Evolutionary conservation across 2,113 vertebrate genomes (phyloP), one percentile per base, ranked within the genome.

Genomic region (Halcyon malimbica): DNA sequence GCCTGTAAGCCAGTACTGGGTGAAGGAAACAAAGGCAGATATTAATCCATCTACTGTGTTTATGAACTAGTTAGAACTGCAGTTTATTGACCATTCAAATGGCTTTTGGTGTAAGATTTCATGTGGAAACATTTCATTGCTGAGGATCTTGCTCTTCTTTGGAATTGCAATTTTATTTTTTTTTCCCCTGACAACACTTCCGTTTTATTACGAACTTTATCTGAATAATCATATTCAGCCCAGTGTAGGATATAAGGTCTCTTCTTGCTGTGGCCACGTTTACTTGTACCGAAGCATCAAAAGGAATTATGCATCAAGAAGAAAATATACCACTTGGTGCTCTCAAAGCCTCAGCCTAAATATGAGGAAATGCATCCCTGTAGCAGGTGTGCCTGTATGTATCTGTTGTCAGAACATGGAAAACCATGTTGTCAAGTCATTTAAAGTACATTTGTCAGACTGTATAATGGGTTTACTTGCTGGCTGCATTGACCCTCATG

Each of bases 301-400:
- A 35, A 35, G 35, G 35, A 35, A 35, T 35, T 35, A 35, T 35
- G 35, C 35, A 35, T 35, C 93, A 75, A 73, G 82, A 63, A 75
- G 56, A 31, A 91, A 89, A 95, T 54, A 26, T 16, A 37, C 46
- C 57, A 33, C 53, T 84, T 65, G 88, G n/a, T 90, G 62, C 91
- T 98, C 83, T 96, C 84, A 90, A 64, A 97, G 76, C 57, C 68
- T 91, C 33, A 63, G 21, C 39, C 86, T 84, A 75, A 84, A 54
- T 94, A 95, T 96, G 95, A 90, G 96, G 92, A 96, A 76, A 71
- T 64, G 63, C 60, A 31, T 89, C 90, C 83, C 77, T 95, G 86
- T 76, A 87, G 74, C 81, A 11, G 20, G 20, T 84, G 24, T 69
- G 37, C 51, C 4, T 17, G 25, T 50, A 18, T 62, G 41, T 51